phyloP scores from a whole-genome alignment of 2,797 vertebrate species.

The Stomatorhinus walkeri region DNA sequence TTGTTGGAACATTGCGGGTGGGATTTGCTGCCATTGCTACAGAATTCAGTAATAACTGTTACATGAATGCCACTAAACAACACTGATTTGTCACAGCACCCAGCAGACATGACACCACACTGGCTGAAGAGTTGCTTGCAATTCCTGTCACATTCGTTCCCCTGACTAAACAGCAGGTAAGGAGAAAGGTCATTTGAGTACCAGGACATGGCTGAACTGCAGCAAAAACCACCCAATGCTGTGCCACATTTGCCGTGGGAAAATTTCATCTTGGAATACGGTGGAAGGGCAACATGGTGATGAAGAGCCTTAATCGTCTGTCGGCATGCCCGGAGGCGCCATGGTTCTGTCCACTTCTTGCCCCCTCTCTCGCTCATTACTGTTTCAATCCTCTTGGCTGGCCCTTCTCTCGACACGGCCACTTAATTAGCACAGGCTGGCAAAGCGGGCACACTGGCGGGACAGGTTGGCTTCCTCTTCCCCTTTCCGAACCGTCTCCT shows the following conservation, averaged over 20 bases:
- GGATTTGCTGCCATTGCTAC: neutral
- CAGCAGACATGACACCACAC: neutral
- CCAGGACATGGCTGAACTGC: conserved; percentile 9
- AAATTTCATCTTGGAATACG: conserved; percentile 54
- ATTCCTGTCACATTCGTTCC: neutral
- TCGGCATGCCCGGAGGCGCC: conserved; percentile 66
- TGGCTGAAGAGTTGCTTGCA: neutral
- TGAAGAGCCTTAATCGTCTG: conserved; percentile 88
- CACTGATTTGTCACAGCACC: neutral
- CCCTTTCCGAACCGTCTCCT: conserved; percentile 38
- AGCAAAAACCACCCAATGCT: neutral
- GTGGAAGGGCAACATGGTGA: conserved; percentile 55
- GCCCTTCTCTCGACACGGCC: conserved; percentile 47
- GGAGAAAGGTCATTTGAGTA: conserved; percentile 26
- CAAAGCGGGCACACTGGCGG: conserved; percentile 43
- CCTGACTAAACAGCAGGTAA: conserved; percentile 12
- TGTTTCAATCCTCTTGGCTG: conserved; percentile 53
- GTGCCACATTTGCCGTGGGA: conserved; percentile 37
- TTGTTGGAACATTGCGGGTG: neutral
- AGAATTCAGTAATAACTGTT: neutral
- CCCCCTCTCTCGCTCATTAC: conserved; percentile 63
- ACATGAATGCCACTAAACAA: neutral
- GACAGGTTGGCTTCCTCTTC: conserved; percentile 31
- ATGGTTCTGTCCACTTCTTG: conserved; percentile 62
- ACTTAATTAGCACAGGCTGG: conserved; percentile 60